phyloP scores from a whole-genome alignment of 2,888 invertebrate species.

The Scrobipalpa costella region DNA sequence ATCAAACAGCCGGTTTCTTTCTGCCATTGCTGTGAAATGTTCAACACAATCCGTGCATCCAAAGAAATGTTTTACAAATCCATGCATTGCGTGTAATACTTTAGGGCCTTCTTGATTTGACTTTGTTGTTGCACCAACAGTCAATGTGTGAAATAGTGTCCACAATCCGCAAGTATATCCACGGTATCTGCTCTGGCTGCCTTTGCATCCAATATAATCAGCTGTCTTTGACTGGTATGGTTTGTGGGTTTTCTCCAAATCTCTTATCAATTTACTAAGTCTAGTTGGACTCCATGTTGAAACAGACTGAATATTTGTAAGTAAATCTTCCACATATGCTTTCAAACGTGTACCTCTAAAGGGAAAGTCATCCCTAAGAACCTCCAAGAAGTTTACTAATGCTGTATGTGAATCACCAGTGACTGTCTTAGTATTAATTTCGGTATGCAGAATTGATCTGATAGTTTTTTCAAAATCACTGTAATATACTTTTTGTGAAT shows the following conservation, averaged over 20 bases:
- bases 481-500: constrained; percentile 86
- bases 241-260: constrained; percentile 76
- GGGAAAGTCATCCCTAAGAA: constrained; percentile 90
- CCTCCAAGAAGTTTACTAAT: constrained; percentile 86
- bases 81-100: constrained; percentile 91
- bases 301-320: constrained; percentile 73
- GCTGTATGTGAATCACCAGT: constrained; percentile 86
- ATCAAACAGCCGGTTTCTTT: constrained; percentile 84
- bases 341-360: constrained; percentile 81
- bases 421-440: constrained; percentile 87
- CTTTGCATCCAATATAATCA: constrained; percentile 89
- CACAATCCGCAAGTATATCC: constrained; percentile 98
- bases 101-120: constrained; percentile 81
- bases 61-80: constrained; percentile 95
- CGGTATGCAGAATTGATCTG: constrained; percentile 90
- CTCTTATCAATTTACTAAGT: constrained; percentile 79
- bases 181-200: constrained; percentile 86
- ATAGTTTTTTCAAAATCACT: constrained; percentile 94
- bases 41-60: constrained; percentile 94
- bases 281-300: constrained; percentile 81
- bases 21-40: constrained; percentile 94
- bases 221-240: constrained; percentile 71
- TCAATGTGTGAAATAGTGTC: constrained; percentile 95
- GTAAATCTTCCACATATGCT: constrained; percentile 83
- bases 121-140: constrained; percentile 86